Conservation (phyloP, 1,140 invertebrate species). For the Ceratosolen solmsi region DNA sequence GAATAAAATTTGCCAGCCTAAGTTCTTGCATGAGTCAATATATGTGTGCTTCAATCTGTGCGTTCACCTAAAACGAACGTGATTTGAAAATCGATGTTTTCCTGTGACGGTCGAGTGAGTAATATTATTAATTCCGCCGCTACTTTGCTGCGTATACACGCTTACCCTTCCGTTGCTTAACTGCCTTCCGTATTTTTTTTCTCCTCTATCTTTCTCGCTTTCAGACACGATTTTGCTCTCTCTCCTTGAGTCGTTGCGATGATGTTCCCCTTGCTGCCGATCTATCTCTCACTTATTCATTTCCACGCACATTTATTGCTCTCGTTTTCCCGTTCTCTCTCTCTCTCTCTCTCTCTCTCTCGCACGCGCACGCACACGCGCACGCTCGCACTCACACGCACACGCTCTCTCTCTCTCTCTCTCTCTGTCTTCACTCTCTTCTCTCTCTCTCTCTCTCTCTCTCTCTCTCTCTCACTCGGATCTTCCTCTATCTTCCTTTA, state of each 20-base stretch:
- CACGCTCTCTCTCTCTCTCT: too few relatives aligned
- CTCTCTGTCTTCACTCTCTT: not conserved
- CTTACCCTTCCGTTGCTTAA: constrained; percentile 33
- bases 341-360: not conserved
- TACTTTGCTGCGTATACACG: not conserved
- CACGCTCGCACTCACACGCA: not conserved
- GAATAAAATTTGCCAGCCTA: constrained; percentile 12
- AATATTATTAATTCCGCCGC: constrained; percentile 43
- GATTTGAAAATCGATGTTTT: constrained; percentile 50
- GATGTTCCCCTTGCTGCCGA: constrained; percentile 1
- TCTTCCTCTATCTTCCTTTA: too few relatives aligned
- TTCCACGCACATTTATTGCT: not conserved
- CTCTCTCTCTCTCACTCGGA: not conserved
- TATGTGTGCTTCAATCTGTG: not conserved
- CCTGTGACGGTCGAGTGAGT: constrained; percentile 34
- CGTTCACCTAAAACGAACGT: constrained; percentile 38
- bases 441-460: too few relatives aligned
- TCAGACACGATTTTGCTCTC: constrained; percentile 13
- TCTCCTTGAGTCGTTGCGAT: not conserved
- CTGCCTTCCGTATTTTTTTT: constrained; percentile 14
- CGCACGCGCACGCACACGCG: not conserved
- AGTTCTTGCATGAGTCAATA: constrained; percentile 21
- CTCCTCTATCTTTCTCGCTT: constrained; percentile 15
- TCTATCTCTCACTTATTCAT: not conserved
- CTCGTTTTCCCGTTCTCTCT: not conserved